Percentiles rank a stretch among this genome's conserved stretches.
Evolutionary conservation across 2,113 vertebrate genomes (phyloP).

Genomic region (Ptychochromis oligacanthus): DNA sequence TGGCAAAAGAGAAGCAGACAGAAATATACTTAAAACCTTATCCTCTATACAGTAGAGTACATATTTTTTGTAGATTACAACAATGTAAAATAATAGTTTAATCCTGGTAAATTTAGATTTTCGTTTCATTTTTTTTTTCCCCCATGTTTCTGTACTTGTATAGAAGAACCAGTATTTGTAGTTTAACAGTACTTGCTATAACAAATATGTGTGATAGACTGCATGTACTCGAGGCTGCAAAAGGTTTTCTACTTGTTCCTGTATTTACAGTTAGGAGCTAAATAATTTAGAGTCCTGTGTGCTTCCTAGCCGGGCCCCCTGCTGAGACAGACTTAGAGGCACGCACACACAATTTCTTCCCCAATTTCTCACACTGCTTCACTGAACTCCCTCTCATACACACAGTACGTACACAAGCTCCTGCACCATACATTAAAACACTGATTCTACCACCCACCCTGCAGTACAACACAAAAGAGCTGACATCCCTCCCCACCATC

Average conservation of each 20-base stretch:
- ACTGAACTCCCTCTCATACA: constrained; percentile 1
- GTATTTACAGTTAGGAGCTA: constrained; percentile 38
- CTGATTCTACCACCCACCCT: constrained; percentile 60
- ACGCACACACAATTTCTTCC: constrained; percentile 4
- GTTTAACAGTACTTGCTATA: background rate
- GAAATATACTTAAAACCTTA: background rate
- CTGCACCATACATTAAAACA: constrained; percentile 53
- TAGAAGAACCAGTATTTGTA: background rate
- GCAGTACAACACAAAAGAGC: constrained; percentile 68
- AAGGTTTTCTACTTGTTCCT: background rate
- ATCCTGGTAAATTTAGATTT: background rate
- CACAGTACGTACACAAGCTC: constrained; percentile 15
- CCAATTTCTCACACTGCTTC: constrained; percentile 23
- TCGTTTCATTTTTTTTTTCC: background rate
- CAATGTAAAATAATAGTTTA: background rate
- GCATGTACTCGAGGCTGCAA: background rate
- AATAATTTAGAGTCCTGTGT: constrained; percentile 60
- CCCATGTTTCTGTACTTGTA: background rate
- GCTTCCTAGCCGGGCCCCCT: constrained; percentile 29
- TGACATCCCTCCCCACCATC: constrained; percentile 53
- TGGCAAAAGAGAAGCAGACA: background rate
- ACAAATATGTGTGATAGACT: background rate
- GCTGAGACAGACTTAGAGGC: constrained; percentile 26
- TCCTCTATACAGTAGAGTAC: background rate
- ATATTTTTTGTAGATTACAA: background rate